Evolutionary conservation across 2,797 vertebrate species (phyloP).

Genomic region (Coregonus suidteri): DNA sequence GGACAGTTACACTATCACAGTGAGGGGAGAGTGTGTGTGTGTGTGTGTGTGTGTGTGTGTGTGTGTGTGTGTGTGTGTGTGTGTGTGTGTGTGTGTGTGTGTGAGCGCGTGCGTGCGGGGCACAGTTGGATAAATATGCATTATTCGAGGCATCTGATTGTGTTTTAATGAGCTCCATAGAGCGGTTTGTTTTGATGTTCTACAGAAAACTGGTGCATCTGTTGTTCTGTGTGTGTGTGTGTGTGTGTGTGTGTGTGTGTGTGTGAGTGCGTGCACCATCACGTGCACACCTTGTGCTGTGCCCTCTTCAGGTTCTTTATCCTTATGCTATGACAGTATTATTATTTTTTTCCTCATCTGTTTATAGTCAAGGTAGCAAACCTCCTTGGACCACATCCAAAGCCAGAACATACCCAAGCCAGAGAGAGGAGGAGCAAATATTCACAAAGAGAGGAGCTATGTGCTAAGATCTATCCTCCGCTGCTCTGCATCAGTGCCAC

Average conservation of each 20-base stretch:
- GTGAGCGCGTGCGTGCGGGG: too few species aligned
- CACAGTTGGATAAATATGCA: neutral
- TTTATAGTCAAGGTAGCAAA: neutral
- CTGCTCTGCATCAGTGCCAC: neutral
- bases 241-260: too few species aligned
- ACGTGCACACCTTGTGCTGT: too few species aligned
- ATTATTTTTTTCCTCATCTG: neutral
- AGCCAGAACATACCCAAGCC: neutral
- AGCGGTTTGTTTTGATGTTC: constrained; percentile 7
- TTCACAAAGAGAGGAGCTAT: neutral
- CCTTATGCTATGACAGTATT: too few species aligned
- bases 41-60: neutral
- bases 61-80: too few species aligned
- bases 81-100: too few species aligned
- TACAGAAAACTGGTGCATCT: neutral
- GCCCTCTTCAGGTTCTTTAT: too few species aligned
- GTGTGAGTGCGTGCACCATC: too few species aligned
- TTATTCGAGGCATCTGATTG: neutral
- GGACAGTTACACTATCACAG: neutral
- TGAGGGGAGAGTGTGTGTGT: neutral
- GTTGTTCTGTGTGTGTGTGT: neutral
- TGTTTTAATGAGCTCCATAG: constrained; percentile 1
- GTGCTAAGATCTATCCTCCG: neutral
- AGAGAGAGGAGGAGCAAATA: neutral
- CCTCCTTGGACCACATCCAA: neutral